Percentiles rank a stretch among this genome's conserved stretches.
These are phyloP conservation scores for Hydrolagus colliei DNA, from an alignment of 2,797 vertebrate genomes.

Conservation along the genomic window DNA sequence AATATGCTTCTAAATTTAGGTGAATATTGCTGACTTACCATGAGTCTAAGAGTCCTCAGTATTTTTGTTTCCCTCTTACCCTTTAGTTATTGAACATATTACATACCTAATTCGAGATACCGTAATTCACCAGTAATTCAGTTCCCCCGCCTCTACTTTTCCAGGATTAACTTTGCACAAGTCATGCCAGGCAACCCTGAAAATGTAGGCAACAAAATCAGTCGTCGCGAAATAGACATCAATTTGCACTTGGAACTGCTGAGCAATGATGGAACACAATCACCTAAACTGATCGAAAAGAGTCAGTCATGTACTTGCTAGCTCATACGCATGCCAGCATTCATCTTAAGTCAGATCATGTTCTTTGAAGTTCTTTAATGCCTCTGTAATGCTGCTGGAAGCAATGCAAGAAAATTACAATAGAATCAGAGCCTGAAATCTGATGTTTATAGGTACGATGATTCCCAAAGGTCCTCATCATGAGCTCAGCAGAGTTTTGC, in stretches of 20 bases:
- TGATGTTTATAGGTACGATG: no score
- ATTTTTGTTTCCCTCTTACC: no score
- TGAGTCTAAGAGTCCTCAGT: no score
- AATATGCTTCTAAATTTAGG: no score
- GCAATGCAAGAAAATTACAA: no score
- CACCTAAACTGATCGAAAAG: neutral
- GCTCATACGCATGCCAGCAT: neutral
- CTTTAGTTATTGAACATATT: no score
- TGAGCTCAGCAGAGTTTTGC: no score
- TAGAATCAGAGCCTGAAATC: no score
- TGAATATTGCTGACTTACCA: no score
- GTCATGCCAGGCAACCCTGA: neutral
- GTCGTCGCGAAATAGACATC: neutral
- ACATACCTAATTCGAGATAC: no score
- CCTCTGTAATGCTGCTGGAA: neutral
- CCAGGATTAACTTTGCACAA: neutral
- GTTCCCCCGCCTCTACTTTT: neutral
- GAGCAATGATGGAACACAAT: neutral
- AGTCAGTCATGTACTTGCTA: neutral
- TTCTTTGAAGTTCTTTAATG: slow-evolving; percentile 18
- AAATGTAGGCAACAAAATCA: neutral
- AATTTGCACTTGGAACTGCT: neutral
- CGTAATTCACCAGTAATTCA: no score
- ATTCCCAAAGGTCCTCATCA: no score
- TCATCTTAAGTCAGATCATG: neutral